Evolutionary conservation across 2,888 invertebrate genomes (phyloP).

Genomic region (Andrena trimmerana): DNA sequence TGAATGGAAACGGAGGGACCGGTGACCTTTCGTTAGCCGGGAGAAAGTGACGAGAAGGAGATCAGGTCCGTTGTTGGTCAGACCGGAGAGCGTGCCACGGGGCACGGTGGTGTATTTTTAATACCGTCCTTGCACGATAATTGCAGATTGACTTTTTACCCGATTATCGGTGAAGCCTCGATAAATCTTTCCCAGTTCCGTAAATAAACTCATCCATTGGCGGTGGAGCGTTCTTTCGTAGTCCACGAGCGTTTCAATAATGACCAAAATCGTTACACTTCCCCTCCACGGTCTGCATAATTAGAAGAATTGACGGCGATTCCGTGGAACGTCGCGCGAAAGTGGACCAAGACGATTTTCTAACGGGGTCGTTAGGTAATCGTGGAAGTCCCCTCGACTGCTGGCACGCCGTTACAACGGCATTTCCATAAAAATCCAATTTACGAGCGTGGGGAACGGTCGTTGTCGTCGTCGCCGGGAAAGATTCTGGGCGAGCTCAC

Average conservation of each 20-base stretch:
- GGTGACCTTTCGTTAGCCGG: conserved; percentile 51
- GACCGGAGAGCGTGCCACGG: conserved; percentile 22
- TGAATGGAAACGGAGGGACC: conserved; percentile 47
- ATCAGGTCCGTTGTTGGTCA: conserved; percentile 30
- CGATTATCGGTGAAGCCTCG: conserved; percentile 22
- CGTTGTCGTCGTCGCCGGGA: conserved; percentile 1
- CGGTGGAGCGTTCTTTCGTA: background rate
- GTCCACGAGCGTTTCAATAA: background rate
- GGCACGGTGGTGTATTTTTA: conserved; percentile 43
- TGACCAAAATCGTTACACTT: background rate
- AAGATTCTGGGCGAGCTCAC: conserved; percentile 30
- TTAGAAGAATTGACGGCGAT: conserved; percentile 7
- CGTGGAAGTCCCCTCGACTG: conserved; percentile 32
- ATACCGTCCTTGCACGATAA: conserved; percentile 43
- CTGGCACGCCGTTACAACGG: conserved; percentile 37
- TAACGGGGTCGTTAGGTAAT: conserved; percentile 54
- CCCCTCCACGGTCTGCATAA: background rate
- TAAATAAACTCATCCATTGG: conserved; percentile 22
- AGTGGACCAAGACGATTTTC: conserved; percentile 53
- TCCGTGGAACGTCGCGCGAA: conserved; percentile 12
- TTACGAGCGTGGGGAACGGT: conserved; percentile 34
- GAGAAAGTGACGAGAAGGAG: conserved; percentile 57
- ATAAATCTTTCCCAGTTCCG: conserved; percentile 22
- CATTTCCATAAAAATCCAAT: conserved; percentile 61
- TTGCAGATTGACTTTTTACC: conserved; percentile 32